Conservation (phyloP, 2,888 invertebrate genomes). For the Acanthopleura granulata region DNA sequence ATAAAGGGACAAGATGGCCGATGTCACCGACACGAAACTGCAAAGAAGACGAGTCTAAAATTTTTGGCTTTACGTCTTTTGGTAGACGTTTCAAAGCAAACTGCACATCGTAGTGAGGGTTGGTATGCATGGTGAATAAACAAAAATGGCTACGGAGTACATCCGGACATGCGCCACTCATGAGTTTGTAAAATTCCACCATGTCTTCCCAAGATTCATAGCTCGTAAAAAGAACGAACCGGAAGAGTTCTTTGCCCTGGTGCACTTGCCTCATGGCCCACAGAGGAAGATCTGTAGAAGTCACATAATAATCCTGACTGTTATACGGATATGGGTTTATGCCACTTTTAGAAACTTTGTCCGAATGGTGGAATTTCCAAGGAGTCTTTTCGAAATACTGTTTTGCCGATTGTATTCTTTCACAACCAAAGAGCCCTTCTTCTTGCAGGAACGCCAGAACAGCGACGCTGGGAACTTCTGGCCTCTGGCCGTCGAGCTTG, state of each 20-base stretch:
- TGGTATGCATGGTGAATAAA: conserved; percentile 53
- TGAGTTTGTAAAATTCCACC: conserved; percentile 56
- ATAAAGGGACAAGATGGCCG: conserved; percentile 54
- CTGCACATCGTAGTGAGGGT: conserved; percentile 55
- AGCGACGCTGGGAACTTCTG: conserved; percentile 42
- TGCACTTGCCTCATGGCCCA: conserved; percentile 62
- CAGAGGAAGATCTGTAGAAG: conserved; percentile 55
- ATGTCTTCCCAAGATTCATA: conserved; percentile 55
- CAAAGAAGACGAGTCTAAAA: conserved; percentile 43
- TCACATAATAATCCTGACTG: conserved; percentile 57
- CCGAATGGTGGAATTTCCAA: conserved; percentile 62
- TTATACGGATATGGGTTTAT: conserved; percentile 54
- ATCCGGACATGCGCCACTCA: conserved; percentile 54
- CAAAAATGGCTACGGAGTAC: conserved; percentile 55
- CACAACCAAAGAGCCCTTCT: conserved; percentile 44
- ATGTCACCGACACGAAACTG: conserved; percentile 55
- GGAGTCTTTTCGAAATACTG: conserved; percentile 48
- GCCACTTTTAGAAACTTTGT: conserved; percentile 42
- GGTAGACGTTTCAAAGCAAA: conserved; percentile 57
- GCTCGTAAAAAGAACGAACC: conserved; percentile 54
- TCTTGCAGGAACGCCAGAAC: conserved; percentile 53
- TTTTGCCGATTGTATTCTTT: conserved; percentile 45
- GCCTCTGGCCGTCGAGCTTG: background rate
- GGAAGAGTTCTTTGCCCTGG: conserved; percentile 59
- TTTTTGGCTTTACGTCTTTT: conserved; percentile 37